These are phyloP conservation scores for Polypedilum vanderplanki DNA, from an alignment of 1,140 invertebrate genomes.

Conservation along the genomic window DNA sequence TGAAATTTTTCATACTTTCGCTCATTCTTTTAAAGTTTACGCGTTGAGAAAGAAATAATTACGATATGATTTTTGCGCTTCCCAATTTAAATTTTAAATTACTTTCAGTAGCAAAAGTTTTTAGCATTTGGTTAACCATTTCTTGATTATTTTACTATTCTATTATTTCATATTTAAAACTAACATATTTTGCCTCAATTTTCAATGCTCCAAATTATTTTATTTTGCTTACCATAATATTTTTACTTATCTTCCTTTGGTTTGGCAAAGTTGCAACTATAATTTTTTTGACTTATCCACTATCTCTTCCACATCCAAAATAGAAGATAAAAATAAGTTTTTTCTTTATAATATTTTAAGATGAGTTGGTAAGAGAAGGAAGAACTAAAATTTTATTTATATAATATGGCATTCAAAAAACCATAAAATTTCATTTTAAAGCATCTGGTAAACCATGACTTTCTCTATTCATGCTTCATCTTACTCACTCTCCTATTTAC, in stretches of 20 bases:
- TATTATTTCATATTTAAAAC: too few species aligned
- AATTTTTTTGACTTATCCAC: too few species aligned
- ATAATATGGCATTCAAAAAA: too few species aligned
- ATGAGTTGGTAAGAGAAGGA: not conserved
- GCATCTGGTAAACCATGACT: not conserved
- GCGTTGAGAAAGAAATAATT: too few species aligned
- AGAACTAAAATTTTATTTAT: not conserved
- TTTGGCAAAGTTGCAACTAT: too few species aligned
- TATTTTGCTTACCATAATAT: not conserved
- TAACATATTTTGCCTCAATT: not conserved
- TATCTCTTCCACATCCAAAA: too few species aligned
- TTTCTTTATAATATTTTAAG: slow-evolving; percentile 9
- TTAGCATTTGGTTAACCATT: not conserved
- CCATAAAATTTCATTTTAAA: slow-evolving; percentile 2
- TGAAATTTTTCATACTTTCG: too few species aligned
- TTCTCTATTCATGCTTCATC: not conserved
- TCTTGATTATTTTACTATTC: not conserved
- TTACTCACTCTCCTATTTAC: not conserved
- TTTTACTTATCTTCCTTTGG: not conserved
- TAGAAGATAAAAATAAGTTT: too few species aligned
- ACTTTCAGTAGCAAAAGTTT: not conserved
- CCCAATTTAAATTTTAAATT: not conserved
- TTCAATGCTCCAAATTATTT: not conserved
- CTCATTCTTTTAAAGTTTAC: too few species aligned
- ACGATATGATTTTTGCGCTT: not conserved